Percentiles rank a stretch among this genome's conserved stretches.
Conservation (phyloP, 1,140 invertebrate species). For the Phymorhynchus buccinoides region DNA sequence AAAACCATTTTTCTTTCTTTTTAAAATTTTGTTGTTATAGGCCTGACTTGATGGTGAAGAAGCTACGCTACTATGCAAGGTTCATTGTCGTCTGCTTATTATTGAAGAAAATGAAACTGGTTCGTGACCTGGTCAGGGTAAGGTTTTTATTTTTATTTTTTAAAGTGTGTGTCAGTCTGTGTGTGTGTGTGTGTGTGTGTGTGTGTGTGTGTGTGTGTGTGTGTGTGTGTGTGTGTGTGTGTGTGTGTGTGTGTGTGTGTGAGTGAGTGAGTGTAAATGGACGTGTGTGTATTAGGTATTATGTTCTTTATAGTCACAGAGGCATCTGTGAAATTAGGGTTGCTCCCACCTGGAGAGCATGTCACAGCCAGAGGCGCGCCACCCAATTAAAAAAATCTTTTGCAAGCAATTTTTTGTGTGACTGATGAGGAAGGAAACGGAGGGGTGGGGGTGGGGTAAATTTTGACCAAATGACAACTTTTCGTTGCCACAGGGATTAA, state of each 20-base stretch:
- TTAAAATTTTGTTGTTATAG: conserved; percentile 67
- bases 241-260: neutral
- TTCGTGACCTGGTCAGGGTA: conserved; percentile 86
- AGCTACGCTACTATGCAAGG: conserved; percentile 94
- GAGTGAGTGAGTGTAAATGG: neutral
- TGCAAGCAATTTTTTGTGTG: too few species aligned
- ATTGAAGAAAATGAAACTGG: conserved; percentile 86
- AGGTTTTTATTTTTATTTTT: conserved; percentile 38
- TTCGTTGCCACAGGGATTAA: too few species aligned
- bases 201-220: neutral
- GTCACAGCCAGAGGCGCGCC: too few species aligned
- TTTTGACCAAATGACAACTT: too few species aligned
- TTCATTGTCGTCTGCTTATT: conserved; percentile 97
- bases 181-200: neutral
- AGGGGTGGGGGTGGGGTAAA: too few species aligned
- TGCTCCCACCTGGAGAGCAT: too few species aligned
- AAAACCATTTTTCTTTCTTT: conserved; percentile 69
- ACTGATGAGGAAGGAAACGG: too few species aligned
- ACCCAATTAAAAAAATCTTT: too few species aligned
- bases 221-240: neutral
- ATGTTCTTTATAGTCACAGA: too few species aligned
- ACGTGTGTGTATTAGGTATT: neutral
- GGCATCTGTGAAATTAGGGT: too few species aligned
- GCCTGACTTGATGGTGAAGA: conserved; percentile 97
- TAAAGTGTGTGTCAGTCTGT: neutral